Percentiles rank a stretch among this genome's conserved stretches.
Evolutionary conservation across 2,797 vertebrate genomes (phyloP).

Genomic region (Enteromius fasciolatus): DNA sequence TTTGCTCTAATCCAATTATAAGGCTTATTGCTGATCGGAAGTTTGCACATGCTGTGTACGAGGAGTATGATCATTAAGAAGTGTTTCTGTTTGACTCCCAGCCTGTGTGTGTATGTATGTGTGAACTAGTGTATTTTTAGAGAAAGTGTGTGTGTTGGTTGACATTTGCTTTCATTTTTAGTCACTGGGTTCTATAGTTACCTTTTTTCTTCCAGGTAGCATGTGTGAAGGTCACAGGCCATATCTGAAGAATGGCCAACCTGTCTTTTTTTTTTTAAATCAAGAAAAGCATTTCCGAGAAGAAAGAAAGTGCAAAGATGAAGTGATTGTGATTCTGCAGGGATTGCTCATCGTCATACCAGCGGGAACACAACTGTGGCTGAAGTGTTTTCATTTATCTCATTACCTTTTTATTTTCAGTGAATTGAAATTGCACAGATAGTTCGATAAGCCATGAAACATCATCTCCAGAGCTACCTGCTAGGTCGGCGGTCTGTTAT

Average conservation of each 20-base stretch:
- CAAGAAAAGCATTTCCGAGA: conserved; percentile 21
- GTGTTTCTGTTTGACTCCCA: background rate
- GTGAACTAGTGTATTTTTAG: conserved; percentile 4
- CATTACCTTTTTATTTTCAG: background rate
- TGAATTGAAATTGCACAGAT: conserved; percentile 10
- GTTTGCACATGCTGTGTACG: conserved; percentile 40
- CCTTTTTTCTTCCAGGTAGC: background rate
- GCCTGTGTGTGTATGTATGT: background rate
- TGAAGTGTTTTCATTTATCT: conserved; percentile 31
- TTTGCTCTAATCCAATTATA: conserved; percentile 61
- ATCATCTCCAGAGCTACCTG: background rate
- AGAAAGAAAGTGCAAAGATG: background rate
- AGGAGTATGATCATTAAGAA: conserved; percentile 41
- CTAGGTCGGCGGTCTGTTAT: background rate
- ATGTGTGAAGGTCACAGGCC: conserved; percentile 26
- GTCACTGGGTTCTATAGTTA: background rate
- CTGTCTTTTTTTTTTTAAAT: background rate
- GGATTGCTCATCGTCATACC: conserved; percentile 1
- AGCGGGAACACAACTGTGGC: background rate
- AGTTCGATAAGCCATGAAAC: conserved; percentile 3
- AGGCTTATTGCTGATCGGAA: conserved; percentile 41
- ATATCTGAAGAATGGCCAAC: conserved; percentile 3
- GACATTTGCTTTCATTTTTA: conserved; percentile 34
- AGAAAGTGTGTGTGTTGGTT: conserved; percentile 24
- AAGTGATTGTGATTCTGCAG: conserved; percentile 30